Base-by-base conservation (phyloP, 2,888 invertebrate genomes). In the Eilema griseolum region DNA sequence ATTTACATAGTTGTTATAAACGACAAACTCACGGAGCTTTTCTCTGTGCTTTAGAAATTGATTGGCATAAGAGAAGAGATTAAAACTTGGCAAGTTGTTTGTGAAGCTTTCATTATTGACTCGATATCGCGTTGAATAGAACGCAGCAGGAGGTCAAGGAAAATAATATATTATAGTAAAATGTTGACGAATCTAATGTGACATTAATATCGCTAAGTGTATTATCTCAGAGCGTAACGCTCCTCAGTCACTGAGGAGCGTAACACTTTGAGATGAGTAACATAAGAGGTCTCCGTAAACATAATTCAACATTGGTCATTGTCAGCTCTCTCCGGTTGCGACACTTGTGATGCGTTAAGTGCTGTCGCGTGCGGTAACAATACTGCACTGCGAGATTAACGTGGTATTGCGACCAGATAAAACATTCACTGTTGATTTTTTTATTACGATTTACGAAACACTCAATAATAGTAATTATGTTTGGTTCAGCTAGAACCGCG, bases 311-410 rank as follows among this genome's bases (percentile, higher is more conserved):
- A 72, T 66, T 28, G 60, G 59, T 70, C 66, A 79, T 81, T 79
- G 82, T 75, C 74, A 81, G 74, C 83, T 81, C 83, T 83, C 82
- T 76, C 80, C 69, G 41, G 73, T 79, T 78, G 72, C 78, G 72
- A 79, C 77, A 76, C n/a, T 3, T 20, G 31, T 37, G 56, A 64
- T 52, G 71, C 70, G 74, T 68, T 75, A 74, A 77, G 72, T 77
- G 66, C 66, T 60, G 41, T 57, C 68, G 64, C 68, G 71, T 71
- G 71, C 71, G 70, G 70, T 71, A 64, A 69, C 69, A 67, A 64
- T 63, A 56, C n/a, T 56, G 14, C 11, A 56, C 23, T 3, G 31
- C 10, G 23, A 11, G 28, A 23, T 65, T 52, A 24, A 16, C n/a
- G 33, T 12, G 20, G 57, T 41, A 62, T 60, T 69, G 59, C 64